Evolutionary conservation across 2,113 vertebrate genomes (phyloP), one percentile per base, ranked within the genome.

Genomic region (Butastur rufipennis): DNA sequence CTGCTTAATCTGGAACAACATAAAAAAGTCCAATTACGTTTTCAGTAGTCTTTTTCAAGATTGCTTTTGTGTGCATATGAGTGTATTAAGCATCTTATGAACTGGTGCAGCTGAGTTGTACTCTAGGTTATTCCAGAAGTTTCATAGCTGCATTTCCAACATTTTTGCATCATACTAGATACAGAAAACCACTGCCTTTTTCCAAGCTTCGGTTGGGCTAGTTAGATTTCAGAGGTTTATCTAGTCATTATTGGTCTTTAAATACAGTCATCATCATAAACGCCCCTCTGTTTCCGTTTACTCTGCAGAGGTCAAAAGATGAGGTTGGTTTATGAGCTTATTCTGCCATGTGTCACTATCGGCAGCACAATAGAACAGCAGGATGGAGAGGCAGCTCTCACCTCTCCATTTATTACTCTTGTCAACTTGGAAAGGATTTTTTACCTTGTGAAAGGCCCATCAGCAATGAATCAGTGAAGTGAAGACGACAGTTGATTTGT

Each of bases 401-500:
- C 98, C 97, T 98, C 96, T 95, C 98, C 98, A 98, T 99, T 98
- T 98, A 98, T 99, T 99, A 98, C 98, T 98, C 98, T 98, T 98
- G 98, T 99, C 98, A 98, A 97, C 96, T 97, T 77, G 80, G 97
- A 97, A 95, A 98, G 95, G 95, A 92, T 97, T 98, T 98, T 97
- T 98, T 97, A 97, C 98, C 98, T 98, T 97, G 98, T 97, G 98
- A 98, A 98, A 98, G 97, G 98, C 98, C 98, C 98, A 98, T 98
- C 98, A 98, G 98, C 98, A 98, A 98, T 98, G 98, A 98, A 98
- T 98, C 98, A 98, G 97, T 98, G 98, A 98, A 98, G 98, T 97
- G 95, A 98, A 98, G 97, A 98, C 97, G 97, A 98, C 96, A 98
- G 98, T 98, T 99, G 99, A 99, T 99, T 99, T 99, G 99, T 99